Conservation (phyloP, 2,113 vertebrate species). For the Seriola aureovittata region DNA sequence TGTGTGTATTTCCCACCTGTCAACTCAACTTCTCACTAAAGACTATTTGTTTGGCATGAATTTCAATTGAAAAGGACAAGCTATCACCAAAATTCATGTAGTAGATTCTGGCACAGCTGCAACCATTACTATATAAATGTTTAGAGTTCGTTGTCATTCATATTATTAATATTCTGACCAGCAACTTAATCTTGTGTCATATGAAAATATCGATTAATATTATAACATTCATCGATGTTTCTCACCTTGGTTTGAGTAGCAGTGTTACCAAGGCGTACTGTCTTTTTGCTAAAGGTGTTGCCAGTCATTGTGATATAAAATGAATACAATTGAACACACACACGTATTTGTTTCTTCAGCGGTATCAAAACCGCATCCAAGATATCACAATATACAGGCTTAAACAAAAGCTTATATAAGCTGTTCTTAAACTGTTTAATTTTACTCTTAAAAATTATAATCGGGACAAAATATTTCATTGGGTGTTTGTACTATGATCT, state of each 20-base stretch:
- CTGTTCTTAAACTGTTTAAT: neutral
- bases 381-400: neutral
- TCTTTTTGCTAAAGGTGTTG: neutral
- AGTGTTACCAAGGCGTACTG: neutral
- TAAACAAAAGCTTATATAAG: neutral
- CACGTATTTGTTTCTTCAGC: neutral
- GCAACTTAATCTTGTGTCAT: neutral
- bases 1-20: slow-evolving; percentile 19
- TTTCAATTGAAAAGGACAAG: slow-evolving; percentile 3
- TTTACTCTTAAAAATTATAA: neutral
- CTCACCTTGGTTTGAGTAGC: neutral
- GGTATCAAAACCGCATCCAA: neutral
- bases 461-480: neutral
- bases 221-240: neutral
- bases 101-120: neutral
- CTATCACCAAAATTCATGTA: neutral
- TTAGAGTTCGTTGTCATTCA: neutral
- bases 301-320: neutral
- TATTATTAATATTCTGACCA: too few relatives aligned
- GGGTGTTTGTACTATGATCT: neutral
- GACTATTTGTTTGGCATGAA: neutral
- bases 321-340: neutral
- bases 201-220: neutral
- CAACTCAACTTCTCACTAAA: slow-evolving; percentile 4
- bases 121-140: neutral